A percentile compares a stretch with the other conserved stretches of the same genome.
These are phyloP conservation scores for Propithecus deckenii DNA, from an alignment of 2,797 vertebrate genomes.

Conservation along the genomic window DNA sequence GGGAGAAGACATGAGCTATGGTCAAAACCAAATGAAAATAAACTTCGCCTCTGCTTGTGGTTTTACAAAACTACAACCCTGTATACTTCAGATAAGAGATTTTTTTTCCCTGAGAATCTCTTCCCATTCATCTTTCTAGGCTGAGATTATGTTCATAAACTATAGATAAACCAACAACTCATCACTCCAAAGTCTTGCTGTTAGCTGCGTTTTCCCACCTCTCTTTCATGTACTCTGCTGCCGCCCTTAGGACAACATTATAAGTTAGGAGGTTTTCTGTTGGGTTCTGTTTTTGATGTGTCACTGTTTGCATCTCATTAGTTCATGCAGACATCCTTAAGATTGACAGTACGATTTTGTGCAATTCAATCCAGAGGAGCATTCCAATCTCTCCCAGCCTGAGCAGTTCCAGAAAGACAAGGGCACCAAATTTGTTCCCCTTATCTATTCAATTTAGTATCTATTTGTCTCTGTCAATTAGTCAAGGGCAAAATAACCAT, in stretches of 20 bases:
- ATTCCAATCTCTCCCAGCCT: slow-evolving; percentile 48
- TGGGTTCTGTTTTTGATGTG: slow-evolving; percentile 7
- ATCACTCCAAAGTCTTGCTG: slow-evolving; percentile 77
- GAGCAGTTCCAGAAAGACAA: slow-evolving; percentile 45
- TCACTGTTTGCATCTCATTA: slow-evolving; percentile 69
- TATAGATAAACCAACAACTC: slow-evolving; percentile 78
- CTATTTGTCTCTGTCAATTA: slow-evolving; percentile 67
- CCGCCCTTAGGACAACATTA: slow-evolving; percentile 82
- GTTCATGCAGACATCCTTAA: slow-evolving; percentile 38
- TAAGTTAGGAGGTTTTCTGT: slow-evolving; percentile 72
- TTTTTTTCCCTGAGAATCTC: slow-evolving; percentile 36
- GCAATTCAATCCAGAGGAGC: slow-evolving; percentile 58
- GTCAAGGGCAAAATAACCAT: slow-evolving; percentile 67
- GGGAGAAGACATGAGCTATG: neutral
- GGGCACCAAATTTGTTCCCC: slow-evolving; percentile 67
- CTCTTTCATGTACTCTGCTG: slow-evolving; percentile 85
- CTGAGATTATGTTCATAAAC: slow-evolving; percentile 69
- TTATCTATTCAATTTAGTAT: slow-evolving; percentile 69
- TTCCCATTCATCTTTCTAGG: slow-evolving; percentile 68
- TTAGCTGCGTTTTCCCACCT: slow-evolving; percentile 49
- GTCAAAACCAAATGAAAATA: slow-evolving; percentile 56
- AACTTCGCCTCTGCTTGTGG: neutral
- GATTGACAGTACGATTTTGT: slow-evolving; percentile 65
- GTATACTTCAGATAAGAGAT: slow-evolving; percentile 5
- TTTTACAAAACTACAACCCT: slow-evolving; percentile 20